Evolutionary conservation across 64 coral and sea anemone species (phyloP).

Genomic region (Montipora cactus): DNA sequence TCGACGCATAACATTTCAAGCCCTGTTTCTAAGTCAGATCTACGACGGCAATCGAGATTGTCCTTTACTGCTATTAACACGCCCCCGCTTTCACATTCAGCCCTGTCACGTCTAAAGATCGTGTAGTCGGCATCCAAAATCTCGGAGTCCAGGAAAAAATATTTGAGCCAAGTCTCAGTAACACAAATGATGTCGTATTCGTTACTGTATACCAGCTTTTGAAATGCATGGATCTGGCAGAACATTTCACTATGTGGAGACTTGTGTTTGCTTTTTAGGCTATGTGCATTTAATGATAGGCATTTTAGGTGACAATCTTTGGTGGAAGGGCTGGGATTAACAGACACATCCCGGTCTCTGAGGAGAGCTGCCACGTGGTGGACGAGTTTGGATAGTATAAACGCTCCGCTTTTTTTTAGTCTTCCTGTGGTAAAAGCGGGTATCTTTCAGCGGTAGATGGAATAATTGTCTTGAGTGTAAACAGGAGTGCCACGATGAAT

Average conservation of each 20-base stretch:
- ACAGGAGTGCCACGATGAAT: no score
- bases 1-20: conserved; percentile 24
- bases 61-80: conserved; percentile 26
- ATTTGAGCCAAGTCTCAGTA: conserved; percentile 25
- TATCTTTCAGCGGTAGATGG: background rate
- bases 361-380: conserved; percentile 4
- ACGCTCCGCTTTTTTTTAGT: background rate
- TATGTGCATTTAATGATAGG: no score
- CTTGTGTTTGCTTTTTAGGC: no score
- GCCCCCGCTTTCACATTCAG: background rate
- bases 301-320: background rate
- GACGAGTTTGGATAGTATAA: conserved; percentile 40
- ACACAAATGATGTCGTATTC: conserved; percentile 33
- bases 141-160: conserved; percentile 12
- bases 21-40: conserved; percentile 15
- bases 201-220: no score
- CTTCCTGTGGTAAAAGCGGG: conserved; percentile 36
- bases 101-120: conserved; percentile 15
- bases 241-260: no score
- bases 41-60: conserved; percentile 5
- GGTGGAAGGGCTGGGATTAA: background rate
- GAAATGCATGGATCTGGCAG: no score
- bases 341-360: conserved; percentile 9
- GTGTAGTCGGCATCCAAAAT: conserved; percentile 8
- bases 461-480: conserved; percentile 11